Percentiles rank a stretch among this genome's conserved stretches.
Conservation (phyloP, 1,140 invertebrate species). For the Zaprionus ornatus region DNA sequence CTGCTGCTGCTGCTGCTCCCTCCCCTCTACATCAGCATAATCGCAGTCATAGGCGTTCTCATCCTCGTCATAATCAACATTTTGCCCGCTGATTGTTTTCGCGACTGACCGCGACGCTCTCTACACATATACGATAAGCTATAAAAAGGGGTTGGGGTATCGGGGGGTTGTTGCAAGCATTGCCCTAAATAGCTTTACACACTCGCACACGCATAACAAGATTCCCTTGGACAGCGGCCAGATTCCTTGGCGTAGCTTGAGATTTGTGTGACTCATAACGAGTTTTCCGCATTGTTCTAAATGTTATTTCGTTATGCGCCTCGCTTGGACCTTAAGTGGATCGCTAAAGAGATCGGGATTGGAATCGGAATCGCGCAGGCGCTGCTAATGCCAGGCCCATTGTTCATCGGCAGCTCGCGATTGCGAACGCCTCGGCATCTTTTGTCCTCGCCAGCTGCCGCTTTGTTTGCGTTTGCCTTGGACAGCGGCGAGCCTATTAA, state of each 20-base stretch:
- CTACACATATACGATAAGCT: not conserved
- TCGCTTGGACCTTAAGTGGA: slow-evolving; percentile 78
- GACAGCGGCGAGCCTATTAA: slow-evolving; percentile 66
- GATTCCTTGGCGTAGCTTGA: slow-evolving; percentile 54
- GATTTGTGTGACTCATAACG: slow-evolving; percentile 82
- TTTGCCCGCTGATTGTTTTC: slow-evolving; percentile 73
- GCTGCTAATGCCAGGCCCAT: slow-evolving; percentile 42
- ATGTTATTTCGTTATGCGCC: slow-evolving; percentile 51
- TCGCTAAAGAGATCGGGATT: slow-evolving; percentile 41
- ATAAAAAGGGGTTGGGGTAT: slow-evolving; percentile 47
- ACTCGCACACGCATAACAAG: slow-evolving; percentile 16
- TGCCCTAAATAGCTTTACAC: slow-evolving; percentile 41
- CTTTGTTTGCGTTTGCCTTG: slow-evolving; percentile 74
- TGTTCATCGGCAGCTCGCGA: slow-evolving; percentile 49
- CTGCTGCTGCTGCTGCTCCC: slow-evolving; percentile 12
- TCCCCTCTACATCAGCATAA: slow-evolving; percentile 40
- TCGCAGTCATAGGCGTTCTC: slow-evolving; percentile 37
- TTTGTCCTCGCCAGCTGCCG: slow-evolving; percentile 69
- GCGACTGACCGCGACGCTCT: slow-evolving; percentile 68
- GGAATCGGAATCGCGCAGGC: slow-evolving; percentile 39
- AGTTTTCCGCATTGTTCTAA: slow-evolving; percentile 58
- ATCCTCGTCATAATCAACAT: slow-evolving; percentile 69
- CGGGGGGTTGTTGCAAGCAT: slow-evolving; percentile 23
- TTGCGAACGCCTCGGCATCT: slow-evolving; percentile 60
- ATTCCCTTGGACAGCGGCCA: slow-evolving; percentile 30